Evolutionary conservation across 64 coral and sea anemone genomes (phyloP), one percentile per base, ranked within the genome.

Genomic region (Montipora efflorescens): DNA sequence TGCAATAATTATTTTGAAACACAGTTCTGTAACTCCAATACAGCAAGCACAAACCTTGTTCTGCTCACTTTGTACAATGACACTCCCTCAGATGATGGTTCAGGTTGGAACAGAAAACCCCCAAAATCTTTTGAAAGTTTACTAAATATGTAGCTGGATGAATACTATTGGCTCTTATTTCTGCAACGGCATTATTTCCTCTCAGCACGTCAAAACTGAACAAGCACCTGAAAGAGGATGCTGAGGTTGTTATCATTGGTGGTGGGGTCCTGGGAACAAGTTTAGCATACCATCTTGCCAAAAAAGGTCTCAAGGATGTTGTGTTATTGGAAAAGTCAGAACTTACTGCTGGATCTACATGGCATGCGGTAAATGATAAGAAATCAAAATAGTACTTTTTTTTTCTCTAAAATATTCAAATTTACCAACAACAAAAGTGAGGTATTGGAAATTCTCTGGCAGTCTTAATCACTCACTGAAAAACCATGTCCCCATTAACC

Each of bases 171-270:
- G 14, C 12, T 47, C 47, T 1, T 83, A 18, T 67, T 45, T 16
- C 61, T 55, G 52, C 2, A 4, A 36, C 6, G 52, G 10, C 1
- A 9, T 85, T 25, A 70, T 19, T 70, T 20, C 19, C 18, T 70
- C 18, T 22, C 16, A 71, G 62, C 43, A 8, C 61, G 3, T 49
- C 45, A 12, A 69, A 69, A 87, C 89, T 97, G 7, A 94, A 94
- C 50, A 97, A 97, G 58, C 88, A 77, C 19, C 48, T 97, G 7
- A 97, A 97, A 70, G 95, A 97, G 71, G 89, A 94, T 76, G 95
- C 98, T 10, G 98, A 99, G 81, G 95, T 96, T 87, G 98, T 96
- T 8, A 68, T 99, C 76, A 99, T 99, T 93, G 98, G 98, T 55
- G 98, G 98, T 68, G 98, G 98, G 15, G 91, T 80, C 49, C 74